phyloP scores from a whole-genome alignment of 1,140 invertebrate species.

The Trichonephila inaurata region DNA sequence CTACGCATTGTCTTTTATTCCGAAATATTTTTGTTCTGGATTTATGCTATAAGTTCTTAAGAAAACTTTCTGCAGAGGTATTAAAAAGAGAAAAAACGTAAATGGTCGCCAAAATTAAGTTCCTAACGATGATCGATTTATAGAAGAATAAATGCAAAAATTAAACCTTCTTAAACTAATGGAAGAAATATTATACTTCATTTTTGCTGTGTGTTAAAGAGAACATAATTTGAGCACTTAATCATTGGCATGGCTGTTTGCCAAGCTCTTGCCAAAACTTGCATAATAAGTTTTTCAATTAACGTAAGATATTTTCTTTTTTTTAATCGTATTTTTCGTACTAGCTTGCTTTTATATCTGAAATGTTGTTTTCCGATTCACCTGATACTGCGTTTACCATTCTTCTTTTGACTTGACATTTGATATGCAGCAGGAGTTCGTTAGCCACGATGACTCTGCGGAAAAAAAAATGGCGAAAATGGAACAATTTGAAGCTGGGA shows the following conservation, averaged over 20 bases:
- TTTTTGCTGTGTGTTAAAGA: not conserved
- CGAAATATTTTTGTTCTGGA: no score
- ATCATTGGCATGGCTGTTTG: not conserved
- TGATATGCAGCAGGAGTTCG: not conserved
- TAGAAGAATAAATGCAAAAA: not conserved
- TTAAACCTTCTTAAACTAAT: not conserved
- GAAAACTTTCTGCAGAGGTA: no score
- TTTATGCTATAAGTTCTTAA: no score
- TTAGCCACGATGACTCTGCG: not conserved
- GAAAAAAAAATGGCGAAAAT: conserved; percentile 3
- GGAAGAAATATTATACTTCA: not conserved
- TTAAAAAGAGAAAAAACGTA: no score
- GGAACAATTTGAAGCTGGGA: not conserved
- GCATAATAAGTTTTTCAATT: not conserved
- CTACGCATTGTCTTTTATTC: no score
- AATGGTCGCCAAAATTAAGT: no score
- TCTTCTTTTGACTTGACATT: not conserved
- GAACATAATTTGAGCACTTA: not conserved
- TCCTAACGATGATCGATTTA: no score
- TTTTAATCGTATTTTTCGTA: not conserved
- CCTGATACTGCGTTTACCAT: not conserved
- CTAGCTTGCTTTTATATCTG: not conserved
- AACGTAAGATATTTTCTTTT: not conserved
- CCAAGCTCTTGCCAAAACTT: not conserved
- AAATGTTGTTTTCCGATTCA: not conserved